Percentiles rank a stretch among this genome's conserved stretches.
phyloP scores from a whole-genome alignment of 2,888 invertebrate genomes.

The Tipula vernalis region DNA sequence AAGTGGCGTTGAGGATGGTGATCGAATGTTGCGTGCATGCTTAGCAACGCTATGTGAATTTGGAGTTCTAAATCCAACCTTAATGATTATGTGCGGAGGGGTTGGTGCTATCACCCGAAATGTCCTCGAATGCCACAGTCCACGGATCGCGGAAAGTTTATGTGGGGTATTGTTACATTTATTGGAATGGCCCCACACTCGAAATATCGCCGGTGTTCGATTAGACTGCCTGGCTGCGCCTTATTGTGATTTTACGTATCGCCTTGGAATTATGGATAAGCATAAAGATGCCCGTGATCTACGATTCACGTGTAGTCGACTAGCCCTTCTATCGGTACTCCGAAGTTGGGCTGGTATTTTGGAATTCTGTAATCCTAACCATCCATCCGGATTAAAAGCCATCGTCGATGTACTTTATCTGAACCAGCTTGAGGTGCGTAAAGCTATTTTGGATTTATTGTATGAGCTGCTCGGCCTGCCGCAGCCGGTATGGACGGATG shows the following conservation, averaged over 20 bases:
- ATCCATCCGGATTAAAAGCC: constrained; percentile 61
- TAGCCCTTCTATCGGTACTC: constrained; percentile 70
- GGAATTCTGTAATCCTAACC: constrained; percentile 71
- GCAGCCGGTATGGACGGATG: constrained; percentile 86
- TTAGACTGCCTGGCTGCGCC: constrained; percentile 83
- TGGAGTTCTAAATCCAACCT: constrained; percentile 68
- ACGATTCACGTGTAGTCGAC: constrained; percentile 71
- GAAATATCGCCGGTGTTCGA: constrained; percentile 62
- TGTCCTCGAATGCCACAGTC: constrained; percentile 72
- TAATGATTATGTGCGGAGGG: constrained; percentile 71
- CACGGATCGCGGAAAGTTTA: constrained; percentile 80
- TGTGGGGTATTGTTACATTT: constrained; percentile 77
- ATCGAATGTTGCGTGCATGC: constrained; percentile 71
- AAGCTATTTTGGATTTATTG: constrained; percentile 82
- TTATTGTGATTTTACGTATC: constrained; percentile 82
- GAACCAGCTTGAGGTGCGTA: constrained; percentile 78
- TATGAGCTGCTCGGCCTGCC: constrained; percentile 82
- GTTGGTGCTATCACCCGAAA: constrained; percentile 72
- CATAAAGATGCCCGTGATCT: constrained; percentile 67
- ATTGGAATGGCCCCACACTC: constrained; percentile 70
- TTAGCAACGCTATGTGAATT: constrained; percentile 82
- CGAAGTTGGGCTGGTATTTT: constrained; percentile 87
- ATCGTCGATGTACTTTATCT: constrained; percentile 71
- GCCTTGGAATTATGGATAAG: constrained; percentile 56
- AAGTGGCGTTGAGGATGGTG: constrained; percentile 65